These are phyloP conservation scores for Xiphias gladius DNA, from an alignment of 2,113 vertebrate genomes.

Conservation along the genomic window DNA sequence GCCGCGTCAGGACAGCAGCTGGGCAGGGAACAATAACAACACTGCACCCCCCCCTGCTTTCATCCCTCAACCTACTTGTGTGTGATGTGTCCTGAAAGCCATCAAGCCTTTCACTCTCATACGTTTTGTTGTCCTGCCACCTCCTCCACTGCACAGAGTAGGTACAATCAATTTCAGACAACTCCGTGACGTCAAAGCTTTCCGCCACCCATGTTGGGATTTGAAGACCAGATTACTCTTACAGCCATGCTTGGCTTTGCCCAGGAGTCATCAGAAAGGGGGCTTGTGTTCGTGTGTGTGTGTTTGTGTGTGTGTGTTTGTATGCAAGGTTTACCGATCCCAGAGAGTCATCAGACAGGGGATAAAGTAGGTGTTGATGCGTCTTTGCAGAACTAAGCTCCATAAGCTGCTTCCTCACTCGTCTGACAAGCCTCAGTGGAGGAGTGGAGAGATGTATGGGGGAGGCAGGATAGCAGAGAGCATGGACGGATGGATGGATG, in stretches of 20 bases:
- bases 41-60: neutral
- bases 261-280: conserved; percentile 28
- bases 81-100: neutral
- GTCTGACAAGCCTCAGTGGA: conserved; percentile 43
- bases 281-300: conserved; percentile 2
- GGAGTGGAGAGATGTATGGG: neutral
- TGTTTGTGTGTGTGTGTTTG: conserved; percentile 5
- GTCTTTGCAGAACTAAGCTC: conserved; percentile 65
- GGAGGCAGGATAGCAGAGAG: conserved; percentile 2
- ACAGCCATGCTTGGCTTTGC: conserved; percentile 38
- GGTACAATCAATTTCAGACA: conserved; percentile 12
- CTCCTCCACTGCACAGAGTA: conserved; percentile 2
- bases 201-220: conserved; percentile 22
- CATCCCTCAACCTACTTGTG: neutral
- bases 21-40: too few relatives aligned
- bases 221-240: conserved; percentile 51
- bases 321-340: conserved; percentile 25
- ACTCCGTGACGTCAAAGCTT: conserved; percentile 34
- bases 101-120: neutral
- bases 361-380: conserved; percentile 63
- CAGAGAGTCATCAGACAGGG: conserved; percentile 58
- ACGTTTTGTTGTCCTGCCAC: neutral
- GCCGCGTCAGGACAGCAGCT: too few relatives aligned
- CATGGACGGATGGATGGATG: conserved; percentile 10
- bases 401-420: conserved; percentile 71